A percentile compares a stretch with the other conserved stretches of the same genome.
Evolutionary conservation across 2,888 invertebrate species (phyloP).

Genomic region (Sphaerophoria rueppellii): DNA sequence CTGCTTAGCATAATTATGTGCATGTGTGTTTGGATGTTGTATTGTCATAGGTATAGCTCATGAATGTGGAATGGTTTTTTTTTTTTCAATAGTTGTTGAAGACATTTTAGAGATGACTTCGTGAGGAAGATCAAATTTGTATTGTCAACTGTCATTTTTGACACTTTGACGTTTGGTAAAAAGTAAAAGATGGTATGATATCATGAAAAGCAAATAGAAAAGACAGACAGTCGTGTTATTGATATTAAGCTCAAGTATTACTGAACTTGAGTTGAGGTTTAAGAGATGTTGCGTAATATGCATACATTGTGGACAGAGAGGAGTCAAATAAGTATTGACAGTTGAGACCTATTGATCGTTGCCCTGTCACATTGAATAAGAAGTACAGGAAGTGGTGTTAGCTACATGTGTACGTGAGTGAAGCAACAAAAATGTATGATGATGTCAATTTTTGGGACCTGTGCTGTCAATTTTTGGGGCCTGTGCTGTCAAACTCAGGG

Average conservation of each 20-base stretch:
- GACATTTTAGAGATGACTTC: background rate
- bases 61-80: background rate
- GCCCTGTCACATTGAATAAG: no score
- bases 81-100: background rate
- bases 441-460: no score
- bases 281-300: no score
- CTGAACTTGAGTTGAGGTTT: no score
- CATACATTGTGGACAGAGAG: background rate
- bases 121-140: background rate
- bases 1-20: constrained; percentile 26
- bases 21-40: background rate
- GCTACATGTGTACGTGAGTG: no score
- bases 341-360: no score
- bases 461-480: no score
- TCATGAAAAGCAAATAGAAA: background rate
- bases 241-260: no score
- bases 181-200: background rate
- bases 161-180: background rate
- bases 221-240: no score
- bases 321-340: background rate
- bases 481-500: no score
- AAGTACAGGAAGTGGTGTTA: no score
- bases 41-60: background rate
- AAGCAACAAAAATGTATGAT: no score
- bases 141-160: constrained; percentile 18